phyloP scores from a whole-genome alignment of 1,140 invertebrate genomes.

The Scaptomyza pallida region DNA sequence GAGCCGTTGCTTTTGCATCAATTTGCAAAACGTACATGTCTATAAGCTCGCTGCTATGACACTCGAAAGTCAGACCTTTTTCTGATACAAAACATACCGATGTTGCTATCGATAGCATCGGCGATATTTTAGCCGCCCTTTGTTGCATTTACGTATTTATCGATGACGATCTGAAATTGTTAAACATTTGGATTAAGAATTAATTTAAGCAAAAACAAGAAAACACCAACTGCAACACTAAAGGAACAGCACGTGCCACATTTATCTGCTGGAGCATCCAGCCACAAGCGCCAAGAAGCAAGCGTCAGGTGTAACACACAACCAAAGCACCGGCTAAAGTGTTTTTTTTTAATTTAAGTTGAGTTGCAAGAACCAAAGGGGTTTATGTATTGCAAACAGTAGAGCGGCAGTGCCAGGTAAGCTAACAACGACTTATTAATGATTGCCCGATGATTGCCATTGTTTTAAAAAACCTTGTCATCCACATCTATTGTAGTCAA shows the following conservation, averaged over 20 bases:
- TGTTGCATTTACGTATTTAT: constrained; percentile 22
- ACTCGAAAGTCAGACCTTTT: background rate
- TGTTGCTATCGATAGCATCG: background rate
- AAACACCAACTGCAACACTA: constrained; percentile 27
- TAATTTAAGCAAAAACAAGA: constrained; percentile 48
- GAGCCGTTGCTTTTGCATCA: background rate
- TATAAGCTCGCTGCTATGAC: constrained; percentile 21
- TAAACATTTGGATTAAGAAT: constrained; percentile 42
- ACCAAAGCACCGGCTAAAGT: background rate
- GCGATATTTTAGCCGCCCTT: background rate
- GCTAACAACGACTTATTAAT: constrained; percentile 11
- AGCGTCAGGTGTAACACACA: too few relatives aligned
- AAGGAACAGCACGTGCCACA: constrained; percentile 14
- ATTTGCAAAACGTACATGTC: background rate
- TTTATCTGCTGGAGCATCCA: constrained; percentile 14
- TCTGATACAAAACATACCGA: background rate
- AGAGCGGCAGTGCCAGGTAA: constrained; percentile 12
- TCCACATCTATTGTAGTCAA: constrained; percentile 31
- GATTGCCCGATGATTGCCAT: constrained; percentile 5
- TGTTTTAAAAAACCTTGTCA: constrained; percentile 25
- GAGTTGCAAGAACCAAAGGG: constrained; percentile 33
- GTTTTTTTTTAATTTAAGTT: constrained; percentile 22
- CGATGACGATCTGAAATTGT: constrained; percentile 29
- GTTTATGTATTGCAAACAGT: constrained; percentile 33
- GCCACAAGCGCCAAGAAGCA: too few relatives aligned